Percentiles rank a stretch among this genome's conserved stretches.
These are phyloP conservation scores for Drosophila arizonae DNA, from an alignment of 1,140 invertebrate species.

Conservation along the genomic window DNA sequence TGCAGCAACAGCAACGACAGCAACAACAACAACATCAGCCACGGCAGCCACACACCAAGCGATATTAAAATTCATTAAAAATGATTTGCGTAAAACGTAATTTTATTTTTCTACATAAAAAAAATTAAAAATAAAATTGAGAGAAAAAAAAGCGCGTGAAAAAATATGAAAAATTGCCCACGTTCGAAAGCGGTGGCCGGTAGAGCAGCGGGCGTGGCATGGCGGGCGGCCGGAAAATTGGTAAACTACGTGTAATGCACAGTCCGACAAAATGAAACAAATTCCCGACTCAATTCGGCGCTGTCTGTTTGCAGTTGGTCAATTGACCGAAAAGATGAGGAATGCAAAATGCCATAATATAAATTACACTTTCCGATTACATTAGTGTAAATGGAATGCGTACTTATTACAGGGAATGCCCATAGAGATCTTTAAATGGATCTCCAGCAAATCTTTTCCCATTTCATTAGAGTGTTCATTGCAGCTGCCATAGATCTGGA, in stretches of 20 bases:
- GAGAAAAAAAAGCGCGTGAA: slow-evolving; percentile 12
- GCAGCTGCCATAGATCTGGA: too few relatives aligned
- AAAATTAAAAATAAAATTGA: slow-evolving; percentile 13
- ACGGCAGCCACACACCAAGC: slow-evolving; percentile 28
- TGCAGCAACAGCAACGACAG: slow-evolving; percentile 15
- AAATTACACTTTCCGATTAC: too few relatives aligned
- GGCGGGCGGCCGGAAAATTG: slow-evolving; percentile 16
- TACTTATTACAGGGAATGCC: too few relatives aligned
- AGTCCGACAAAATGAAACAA: slow-evolving; percentile 56
- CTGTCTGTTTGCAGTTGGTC: neutral
- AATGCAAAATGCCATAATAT: too few relatives aligned
- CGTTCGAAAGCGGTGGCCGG: neutral
- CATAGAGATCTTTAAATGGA: too few relatives aligned
- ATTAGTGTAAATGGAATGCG: too few relatives aligned
- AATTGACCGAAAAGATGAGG: neutral
- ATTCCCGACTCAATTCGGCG: neutral
- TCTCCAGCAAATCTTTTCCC: too few relatives aligned
- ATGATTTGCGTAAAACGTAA: slow-evolving; percentile 81
- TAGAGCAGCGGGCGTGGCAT: slow-evolving; percentile 2
- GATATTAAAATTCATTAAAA: slow-evolving; percentile 82
- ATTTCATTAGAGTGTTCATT: too few relatives aligned
- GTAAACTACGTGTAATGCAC: slow-evolving; percentile 42
- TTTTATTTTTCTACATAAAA: slow-evolving; percentile 70
- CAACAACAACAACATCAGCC: slow-evolving; percentile 30
- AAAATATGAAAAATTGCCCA: slow-evolving; percentile 14